Conservation (phyloP, 2,113 vertebrate species). For the Taxidea taxus region DNA sequence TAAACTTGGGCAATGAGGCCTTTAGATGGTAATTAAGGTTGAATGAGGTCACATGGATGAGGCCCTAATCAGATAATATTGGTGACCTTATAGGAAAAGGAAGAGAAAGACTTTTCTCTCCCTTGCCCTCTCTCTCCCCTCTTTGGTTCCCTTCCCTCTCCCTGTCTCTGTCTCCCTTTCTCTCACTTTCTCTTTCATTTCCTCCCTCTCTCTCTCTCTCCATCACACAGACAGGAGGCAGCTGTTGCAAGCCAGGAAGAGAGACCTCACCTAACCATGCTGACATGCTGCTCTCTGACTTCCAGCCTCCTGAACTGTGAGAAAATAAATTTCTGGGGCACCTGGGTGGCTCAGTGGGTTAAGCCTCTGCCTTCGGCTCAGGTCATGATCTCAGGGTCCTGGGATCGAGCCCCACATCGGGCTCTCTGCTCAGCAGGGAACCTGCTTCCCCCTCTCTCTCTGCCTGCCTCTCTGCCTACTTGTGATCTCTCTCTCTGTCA, state of each 20-base stretch:
- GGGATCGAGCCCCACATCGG: too few species aligned
- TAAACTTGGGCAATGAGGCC: neutral
- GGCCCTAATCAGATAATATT: neutral
- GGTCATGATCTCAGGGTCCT: too few species aligned
- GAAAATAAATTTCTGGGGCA: constrained; percentile 3
- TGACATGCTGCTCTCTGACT: neutral
- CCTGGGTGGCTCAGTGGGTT: too few species aligned
- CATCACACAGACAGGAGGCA: neutral
- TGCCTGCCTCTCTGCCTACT: too few species aligned
- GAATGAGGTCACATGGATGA: neutral
- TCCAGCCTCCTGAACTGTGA: neutral
- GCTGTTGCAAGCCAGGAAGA: neutral
- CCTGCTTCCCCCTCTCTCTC: too few species aligned
- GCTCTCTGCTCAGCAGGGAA: too few species aligned
- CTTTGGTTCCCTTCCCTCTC: accelerated
- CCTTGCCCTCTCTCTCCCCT: neutral
- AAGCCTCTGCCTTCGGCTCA: too few species aligned
- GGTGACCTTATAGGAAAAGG: neutral
- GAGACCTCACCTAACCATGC: neutral
- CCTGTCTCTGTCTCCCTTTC: too few species aligned
- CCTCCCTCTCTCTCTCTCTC: neutral
- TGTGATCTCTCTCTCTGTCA: too few species aligned
- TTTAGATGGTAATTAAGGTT: neutral
- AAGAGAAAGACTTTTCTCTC: neutral
- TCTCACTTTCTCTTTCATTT: neutral